phyloP scores from a whole-genome alignment of 2,797 vertebrate genomes.

The Mallotus villosus region DNA sequence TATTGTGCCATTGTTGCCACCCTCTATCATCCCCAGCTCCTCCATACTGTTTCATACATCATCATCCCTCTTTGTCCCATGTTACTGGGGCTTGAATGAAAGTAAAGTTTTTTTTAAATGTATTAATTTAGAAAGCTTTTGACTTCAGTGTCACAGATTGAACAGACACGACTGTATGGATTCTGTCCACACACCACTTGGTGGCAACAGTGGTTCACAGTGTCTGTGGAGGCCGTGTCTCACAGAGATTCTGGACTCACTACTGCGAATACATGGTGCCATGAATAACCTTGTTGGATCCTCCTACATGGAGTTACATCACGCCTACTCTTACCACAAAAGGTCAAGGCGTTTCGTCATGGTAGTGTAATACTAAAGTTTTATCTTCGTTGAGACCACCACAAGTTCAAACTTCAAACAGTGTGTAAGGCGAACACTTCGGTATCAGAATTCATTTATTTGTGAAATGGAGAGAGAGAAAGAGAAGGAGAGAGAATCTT shows the following conservation, averaged over 20 bases:
- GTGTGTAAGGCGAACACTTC: not conserved
- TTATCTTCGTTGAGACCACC: not conserved
- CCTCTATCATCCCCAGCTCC: no score
- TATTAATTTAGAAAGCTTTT: not conserved
- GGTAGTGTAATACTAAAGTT: not conserved
- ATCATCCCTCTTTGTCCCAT: not conserved
- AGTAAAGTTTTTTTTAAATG: not conserved
- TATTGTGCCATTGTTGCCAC: no score
- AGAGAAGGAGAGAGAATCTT: not conserved
- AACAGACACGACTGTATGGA: not conserved
- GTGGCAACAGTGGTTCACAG: constrained; percentile 72
- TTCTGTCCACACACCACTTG: constrained; percentile 62
- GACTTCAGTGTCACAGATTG: not conserved
- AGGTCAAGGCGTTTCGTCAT: not conserved
- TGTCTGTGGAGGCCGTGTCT: constrained; percentile 13
- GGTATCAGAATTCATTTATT: not conserved
- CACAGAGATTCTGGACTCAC: constrained; percentile 11
- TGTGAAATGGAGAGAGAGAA: not conserved
- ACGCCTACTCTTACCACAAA: not conserved
- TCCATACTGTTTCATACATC: not conserved
- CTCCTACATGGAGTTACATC: not conserved
- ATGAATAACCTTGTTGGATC: constrained; percentile 12
- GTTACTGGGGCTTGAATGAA: not conserved
- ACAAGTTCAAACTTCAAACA: not conserved
- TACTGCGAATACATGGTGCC: constrained; percentile 7